phyloP scores from a whole-genome alignment of 2,113 vertebrate genomes.

The Heloderma charlesbogerti region DNA sequence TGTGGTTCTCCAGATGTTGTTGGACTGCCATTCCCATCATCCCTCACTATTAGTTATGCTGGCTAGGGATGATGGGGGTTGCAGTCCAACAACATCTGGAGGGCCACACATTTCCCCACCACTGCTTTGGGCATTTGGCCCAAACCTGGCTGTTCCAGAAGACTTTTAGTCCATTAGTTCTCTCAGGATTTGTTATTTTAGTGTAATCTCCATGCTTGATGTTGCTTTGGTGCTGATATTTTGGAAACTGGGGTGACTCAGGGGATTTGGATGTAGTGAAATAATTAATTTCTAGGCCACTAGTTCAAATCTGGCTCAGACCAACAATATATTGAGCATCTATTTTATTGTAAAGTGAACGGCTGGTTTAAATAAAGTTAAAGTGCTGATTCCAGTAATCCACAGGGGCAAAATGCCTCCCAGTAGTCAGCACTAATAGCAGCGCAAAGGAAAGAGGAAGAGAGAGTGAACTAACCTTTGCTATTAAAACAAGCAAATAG shows the following conservation, averaged over 20 bases:
- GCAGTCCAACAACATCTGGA: background rate
- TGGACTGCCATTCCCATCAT: too few relatives aligned
- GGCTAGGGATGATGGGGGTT: too few relatives aligned
- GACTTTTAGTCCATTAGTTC: background rate
- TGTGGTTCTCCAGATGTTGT: too few relatives aligned
- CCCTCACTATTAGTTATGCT: too few relatives aligned
- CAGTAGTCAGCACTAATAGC: background rate
- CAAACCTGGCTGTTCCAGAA: background rate
- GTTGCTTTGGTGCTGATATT: background rate
- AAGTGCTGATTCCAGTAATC: background rate
- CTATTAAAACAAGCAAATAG: constrained; percentile 15
- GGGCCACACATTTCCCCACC: background rate
- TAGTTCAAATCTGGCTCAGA: constrained; percentile 9
- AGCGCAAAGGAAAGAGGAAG: background rate
- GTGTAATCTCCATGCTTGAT: background rate
- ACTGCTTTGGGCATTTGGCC: background rate
- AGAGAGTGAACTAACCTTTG: background rate
- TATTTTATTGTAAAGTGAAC: background rate
- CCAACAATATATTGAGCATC: background rate
- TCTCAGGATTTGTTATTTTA: background rate
- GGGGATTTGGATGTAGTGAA: constrained; percentile 43
- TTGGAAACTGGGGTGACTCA: constrained; percentile 34
- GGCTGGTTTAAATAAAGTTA: constrained; percentile 5
- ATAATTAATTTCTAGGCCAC: constrained; percentile 20
- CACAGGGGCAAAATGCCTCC: background rate